These are phyloP conservation scores for Perizoma flavofasciatum DNA, from an alignment of 2,888 invertebrate species.

Conservation along the genomic window DNA sequence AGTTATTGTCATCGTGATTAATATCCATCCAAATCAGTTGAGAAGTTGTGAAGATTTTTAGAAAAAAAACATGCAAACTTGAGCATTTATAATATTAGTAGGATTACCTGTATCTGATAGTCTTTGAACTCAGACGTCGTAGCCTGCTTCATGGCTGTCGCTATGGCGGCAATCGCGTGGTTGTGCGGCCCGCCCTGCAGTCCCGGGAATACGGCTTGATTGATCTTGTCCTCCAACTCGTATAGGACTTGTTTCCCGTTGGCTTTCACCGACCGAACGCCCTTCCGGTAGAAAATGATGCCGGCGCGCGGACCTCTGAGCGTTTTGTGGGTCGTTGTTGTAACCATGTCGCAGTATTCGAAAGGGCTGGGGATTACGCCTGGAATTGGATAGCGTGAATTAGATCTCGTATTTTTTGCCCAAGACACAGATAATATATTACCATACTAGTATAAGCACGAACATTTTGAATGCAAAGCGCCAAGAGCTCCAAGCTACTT, in stretches of 20 bases:
- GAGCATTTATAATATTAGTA: neutral
- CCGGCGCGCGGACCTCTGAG: conserved; percentile 94
- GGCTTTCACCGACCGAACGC: conserved; percentile 89
- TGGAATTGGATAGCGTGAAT: conserved; percentile 44
- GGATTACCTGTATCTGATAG: conserved; percentile 91
- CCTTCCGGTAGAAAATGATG: conserved; percentile 96
- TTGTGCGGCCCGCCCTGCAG: conserved; percentile 99
- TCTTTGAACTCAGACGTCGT: conserved; percentile 90
- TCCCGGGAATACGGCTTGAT: conserved; percentile 95
- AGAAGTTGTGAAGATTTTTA: too few species aligned
- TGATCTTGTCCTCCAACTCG: conserved; percentile 94
- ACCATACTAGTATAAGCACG: too few species aligned
- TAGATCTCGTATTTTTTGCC: too few species aligned
- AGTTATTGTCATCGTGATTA: too few species aligned
- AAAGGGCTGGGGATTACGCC: conserved; percentile 94
- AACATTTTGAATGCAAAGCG: too few species aligned
- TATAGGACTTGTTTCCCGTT: conserved; percentile 93
- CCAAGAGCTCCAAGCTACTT: too few species aligned
- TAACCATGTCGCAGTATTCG: conserved; percentile 95
- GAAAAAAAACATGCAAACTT: too few species aligned
- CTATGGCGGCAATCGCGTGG: conserved; percentile 97
- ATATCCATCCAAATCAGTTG: too few species aligned
- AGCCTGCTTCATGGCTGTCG: conserved; percentile 96
- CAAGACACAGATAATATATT: too few species aligned
- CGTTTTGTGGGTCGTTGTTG: conserved; percentile 98